Base-by-base conservation (phyloP, 2,113 vertebrate genomes). In the Hepsetus odoe region DNA sequence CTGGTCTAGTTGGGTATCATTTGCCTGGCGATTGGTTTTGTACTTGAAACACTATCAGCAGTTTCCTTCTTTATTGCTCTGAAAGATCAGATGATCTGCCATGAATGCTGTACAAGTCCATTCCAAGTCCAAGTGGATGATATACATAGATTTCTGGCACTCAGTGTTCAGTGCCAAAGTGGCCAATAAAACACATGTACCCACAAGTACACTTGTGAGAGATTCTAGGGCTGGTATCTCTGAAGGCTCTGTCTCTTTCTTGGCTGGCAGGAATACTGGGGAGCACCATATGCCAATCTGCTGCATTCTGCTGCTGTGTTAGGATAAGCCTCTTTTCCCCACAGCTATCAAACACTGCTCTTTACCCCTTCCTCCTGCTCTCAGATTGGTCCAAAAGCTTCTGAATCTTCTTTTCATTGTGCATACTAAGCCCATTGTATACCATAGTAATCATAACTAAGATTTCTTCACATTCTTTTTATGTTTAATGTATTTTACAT, bases 261-360 rank as follows among this genome's bases (percentile, higher is more conserved):
- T 49, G 71, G 70, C 20, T 32, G 75, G 53, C 65, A 66, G 22
- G 30, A 42, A 44, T 74, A 40, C 46, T 44, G 40, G 58, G 65
- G 53, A 64, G 71, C 58, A 68, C 26, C 82, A 53, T 82, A 64
- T 66, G 51, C 73, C 73, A 72, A 74, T 62, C 64, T 55, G 55
- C 33, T 24, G 51, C 20, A 53, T 70, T 35, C 38, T 30, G 49
- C 58, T 14, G 59, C 68, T 72, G 30, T 12, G 46, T 49, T 65
- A 58, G 32, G 24, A 24, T 53, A 68, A 74, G 64, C 55, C 24
- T 53, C 40, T 72, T 51, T 73, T 42, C 28, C 56, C 38, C 26
- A 6, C 35, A 71, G 59, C 46, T 68, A n/a, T 46, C 40, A 66
- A 49, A 42, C 51, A 58, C 4, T 5, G 16, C 16, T 58, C 69